Conservation (phyloP, 2,113 vertebrate genomes). For the Tragulus kanchil region DNA sequence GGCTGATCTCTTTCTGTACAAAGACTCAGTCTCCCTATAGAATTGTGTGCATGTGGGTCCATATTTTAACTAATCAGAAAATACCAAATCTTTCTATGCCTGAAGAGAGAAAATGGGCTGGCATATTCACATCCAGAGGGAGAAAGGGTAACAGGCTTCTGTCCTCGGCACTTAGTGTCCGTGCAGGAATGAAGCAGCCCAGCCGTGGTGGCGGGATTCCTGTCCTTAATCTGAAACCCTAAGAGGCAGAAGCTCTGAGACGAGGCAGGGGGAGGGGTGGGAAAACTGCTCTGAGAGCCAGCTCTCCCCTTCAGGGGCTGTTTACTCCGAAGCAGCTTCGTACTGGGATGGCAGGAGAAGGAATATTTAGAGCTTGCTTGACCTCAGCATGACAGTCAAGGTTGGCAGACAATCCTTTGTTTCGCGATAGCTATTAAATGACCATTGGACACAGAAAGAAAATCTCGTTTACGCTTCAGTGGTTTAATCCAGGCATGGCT, state of each 20-base stretch:
- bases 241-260: not conserved
- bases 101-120: not conserved
- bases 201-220: not conserved
- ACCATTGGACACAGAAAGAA: conserved; percentile 45
- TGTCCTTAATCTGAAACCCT: not conserved
- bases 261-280: not conserved
- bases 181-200: not conserved
- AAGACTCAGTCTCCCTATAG: conserved; percentile 41
- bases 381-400: conserved; percentile 79
- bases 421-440: conserved; percentile 73
- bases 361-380: conserved; percentile 68
- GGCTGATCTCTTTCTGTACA: not conserved
- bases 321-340: conserved; percentile 60
- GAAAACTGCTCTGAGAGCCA: conserved; percentile 33
- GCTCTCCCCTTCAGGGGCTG: conserved; percentile 56
- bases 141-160: not conserved
- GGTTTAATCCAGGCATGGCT: not conserved
- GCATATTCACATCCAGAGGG: not conserved
- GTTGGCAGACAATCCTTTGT: conserved; percentile 72
- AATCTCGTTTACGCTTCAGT: conserved; percentile 35
- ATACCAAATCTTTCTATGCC: not conserved
- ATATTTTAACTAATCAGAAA: not conserved
- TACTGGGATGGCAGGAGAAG: not conserved
- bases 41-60: not conserved
- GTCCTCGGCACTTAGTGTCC: not conserved